Evolutionary conservation across 2,797 vertebrate genomes (phyloP), one percentile per base, ranked within the genome.

Genomic region (Coregonus sp.): DNA sequence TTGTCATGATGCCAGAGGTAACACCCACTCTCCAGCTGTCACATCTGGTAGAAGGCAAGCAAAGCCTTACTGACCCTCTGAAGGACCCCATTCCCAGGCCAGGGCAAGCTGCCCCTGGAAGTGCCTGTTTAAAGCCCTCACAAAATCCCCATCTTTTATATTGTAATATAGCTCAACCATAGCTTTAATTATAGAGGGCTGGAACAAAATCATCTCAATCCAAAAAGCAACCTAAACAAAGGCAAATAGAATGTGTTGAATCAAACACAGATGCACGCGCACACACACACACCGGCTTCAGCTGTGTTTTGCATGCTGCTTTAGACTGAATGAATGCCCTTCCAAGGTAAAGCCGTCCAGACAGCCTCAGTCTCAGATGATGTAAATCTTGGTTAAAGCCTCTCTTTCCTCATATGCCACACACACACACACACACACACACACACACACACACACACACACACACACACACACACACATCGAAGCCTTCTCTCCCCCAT

Each of bases 401-500:
- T 47, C 54, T 20, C 25, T 25, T 7, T 11, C 54, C 16, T 54
- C 15, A 20, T 61, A 61, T 7, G 54, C 54, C 54, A 18, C 5
- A 18, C 4, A 56, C 16, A 56, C 54, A 56, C 54, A 25, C 25
- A 25, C 25, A 25, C 25, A 25, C 25, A 25, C 25, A 25, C 25
- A 25, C 25, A 25, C 25, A 25, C 25, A 25, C 25, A 25, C 25
- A 59, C 56, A 20, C 18, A 59, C 5, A n/a, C 5, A 59, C 18
- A 59, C 18, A 6, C 54, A 59, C 59, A 16, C 52, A 25, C 25
- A 25, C 25, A 25, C 25, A 25, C 25, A 25, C 25, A 25, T 25
- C 25, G 25, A 20, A n/a, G 56, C 56, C 56, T 61, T 61, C 70
- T 51, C 40, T 47, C 20, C 66, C 81, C 82, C 89, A 89, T 84